These are phyloP conservation scores for Spinus pinus DNA, from an alignment of 2,797 vertebrate species.

Conservation along the genomic window DNA sequence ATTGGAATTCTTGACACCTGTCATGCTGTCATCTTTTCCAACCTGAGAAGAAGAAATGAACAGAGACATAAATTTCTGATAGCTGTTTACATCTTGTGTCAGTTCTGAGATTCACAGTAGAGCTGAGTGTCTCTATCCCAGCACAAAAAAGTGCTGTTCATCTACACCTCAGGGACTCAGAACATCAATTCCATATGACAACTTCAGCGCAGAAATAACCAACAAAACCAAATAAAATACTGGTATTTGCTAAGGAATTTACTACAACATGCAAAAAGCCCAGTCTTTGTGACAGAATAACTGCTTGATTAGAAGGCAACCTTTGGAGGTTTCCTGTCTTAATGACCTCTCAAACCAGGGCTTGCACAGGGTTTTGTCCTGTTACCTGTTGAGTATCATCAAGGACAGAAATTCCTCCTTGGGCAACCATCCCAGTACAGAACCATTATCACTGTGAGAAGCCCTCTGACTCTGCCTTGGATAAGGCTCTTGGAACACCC, in stretches of 20 bases:
- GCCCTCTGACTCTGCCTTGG: not conserved
- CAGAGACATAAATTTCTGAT: not conserved
- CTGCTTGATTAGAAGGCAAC: not conserved
- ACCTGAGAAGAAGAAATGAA: conserved; percentile 69
- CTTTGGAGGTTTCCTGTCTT: not conserved
- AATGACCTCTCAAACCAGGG: not conserved
- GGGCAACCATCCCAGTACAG: accelerated
- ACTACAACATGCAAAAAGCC: not conserved
- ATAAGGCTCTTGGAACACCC: not conserved
- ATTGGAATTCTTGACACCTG: conserved; percentile 81
- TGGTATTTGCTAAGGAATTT: not conserved
- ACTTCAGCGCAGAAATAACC: not conserved
- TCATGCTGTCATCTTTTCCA: conserved; percentile 76
- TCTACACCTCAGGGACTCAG: not conserved
- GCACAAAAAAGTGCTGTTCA: not conserved
- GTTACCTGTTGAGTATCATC: not conserved
- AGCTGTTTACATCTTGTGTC: not conserved
- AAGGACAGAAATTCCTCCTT: not conserved
- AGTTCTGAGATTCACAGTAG: not conserved
- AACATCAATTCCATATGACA: not conserved
- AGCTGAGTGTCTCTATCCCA: not conserved
- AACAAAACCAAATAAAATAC: not conserved
- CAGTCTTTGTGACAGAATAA: not conserved
- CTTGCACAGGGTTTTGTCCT: not conserved
- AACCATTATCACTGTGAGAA: not conserved